A percentile compares a stretch with the other conserved stretches of the same genome.
Conservation (phyloP, 2,113 vertebrate species). For the Syngnathus scovelli region DNA sequence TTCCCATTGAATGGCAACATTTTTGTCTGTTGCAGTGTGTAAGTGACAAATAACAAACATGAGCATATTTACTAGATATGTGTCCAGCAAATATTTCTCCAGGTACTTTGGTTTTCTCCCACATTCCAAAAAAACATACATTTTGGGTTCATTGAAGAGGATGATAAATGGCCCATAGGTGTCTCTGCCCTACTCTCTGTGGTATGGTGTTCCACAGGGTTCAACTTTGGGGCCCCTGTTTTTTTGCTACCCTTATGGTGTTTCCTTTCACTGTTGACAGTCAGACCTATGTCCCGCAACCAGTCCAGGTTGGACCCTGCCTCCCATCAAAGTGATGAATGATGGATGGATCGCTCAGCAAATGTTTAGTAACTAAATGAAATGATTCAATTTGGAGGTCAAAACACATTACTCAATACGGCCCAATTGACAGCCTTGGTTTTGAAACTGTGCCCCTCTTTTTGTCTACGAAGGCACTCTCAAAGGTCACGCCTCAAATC, state of each 20-base stretch:
- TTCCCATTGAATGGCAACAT: neutral
- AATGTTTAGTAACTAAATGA: too few species aligned
- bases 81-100: conserved; percentile 86
- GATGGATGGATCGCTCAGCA: too few species aligned
- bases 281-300: too few species aligned
- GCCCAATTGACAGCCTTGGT: neutral
- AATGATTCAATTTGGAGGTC: conserved; percentile 60
- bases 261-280: too few species aligned
- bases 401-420: too few species aligned
- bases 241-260: too few species aligned
- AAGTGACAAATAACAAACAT: neutral
- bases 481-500: conserved; percentile 62
- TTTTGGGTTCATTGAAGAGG: neutral
- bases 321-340: too few species aligned
- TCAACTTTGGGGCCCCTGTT: too few species aligned
- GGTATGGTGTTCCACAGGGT: too few species aligned
- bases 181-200: too few species aligned
- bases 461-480: conserved; percentile 46
- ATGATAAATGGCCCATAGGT: conserved; percentile 37
- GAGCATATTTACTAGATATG: neutral
- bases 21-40: neutral
- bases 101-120: neutral
- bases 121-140: neutral
- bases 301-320: too few species aligned
- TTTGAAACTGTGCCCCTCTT: conserved; percentile 10